A percentile compares a stretch with the other conserved stretches of the same genome.
These are phyloP conservation scores for Amphiprion percula DNA, from an alignment of 2,113 vertebrate genomes.

Conservation along the genomic window DNA sequence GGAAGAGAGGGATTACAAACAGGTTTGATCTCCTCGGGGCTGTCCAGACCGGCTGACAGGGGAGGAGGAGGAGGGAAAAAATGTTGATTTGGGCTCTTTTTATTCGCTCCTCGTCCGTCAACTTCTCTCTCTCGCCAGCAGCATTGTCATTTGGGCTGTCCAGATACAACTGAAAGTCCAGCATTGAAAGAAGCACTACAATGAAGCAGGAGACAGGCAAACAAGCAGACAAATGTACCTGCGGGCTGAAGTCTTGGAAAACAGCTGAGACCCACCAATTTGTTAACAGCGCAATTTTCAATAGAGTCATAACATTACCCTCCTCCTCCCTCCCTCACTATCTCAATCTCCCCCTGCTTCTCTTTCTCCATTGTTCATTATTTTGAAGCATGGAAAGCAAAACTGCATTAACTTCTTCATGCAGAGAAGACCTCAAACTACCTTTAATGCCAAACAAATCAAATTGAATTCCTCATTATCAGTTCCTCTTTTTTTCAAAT, in stretches of 20 bases:
- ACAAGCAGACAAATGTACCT: constrained; percentile 73
- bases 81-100: constrained; percentile 59
- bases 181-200: constrained; percentile 62
- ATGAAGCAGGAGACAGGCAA: constrained; percentile 61
- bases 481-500: constrained; percentile 29
- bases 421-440: constrained; percentile 45
- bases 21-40: constrained; percentile 79
- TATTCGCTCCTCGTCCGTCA: constrained; percentile 69
- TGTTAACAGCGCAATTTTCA: constrained; percentile 71
- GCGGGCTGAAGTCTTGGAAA: constrained; percentile 69
- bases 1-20: constrained; percentile 72
- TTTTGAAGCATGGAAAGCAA: constrained; percentile 35
- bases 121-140: constrained; percentile 65
- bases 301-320: constrained; percentile 43
- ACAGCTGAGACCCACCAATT: constrained; percentile 79
- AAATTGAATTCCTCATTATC: constrained; percentile 63
- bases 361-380: constrained; percentile 54
- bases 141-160: constrained; percentile 78
- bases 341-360: constrained; percentile 20
- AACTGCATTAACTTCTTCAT: constrained; percentile 42
- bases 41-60: constrained; percentile 76
- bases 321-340: neutral
- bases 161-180: constrained; percentile 68
- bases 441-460: constrained; percentile 63
- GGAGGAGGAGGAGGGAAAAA: constrained; percentile 54